These are phyloP conservation scores for Drosophila leontia DNA, from an alignment of 1,140 invertebrate species.

Conservation along the genomic window DNA sequence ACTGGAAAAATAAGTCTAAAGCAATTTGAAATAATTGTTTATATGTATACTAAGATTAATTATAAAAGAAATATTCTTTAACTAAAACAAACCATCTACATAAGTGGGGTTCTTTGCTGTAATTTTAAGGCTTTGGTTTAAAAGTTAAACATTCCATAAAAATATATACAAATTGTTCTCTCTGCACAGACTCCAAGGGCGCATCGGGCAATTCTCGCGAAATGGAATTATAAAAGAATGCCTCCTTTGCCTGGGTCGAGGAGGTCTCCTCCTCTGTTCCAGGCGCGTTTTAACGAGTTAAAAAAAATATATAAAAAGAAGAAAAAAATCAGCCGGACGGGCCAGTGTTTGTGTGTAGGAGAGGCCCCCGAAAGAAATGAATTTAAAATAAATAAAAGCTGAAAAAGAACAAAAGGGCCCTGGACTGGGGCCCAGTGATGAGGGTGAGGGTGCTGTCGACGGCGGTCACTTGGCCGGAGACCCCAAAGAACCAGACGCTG, in stretches of 20 bases:
- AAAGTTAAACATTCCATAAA: too few species aligned
- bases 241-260: slow-evolving; percentile 61
- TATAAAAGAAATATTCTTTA: neutral
- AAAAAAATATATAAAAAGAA: slow-evolving; percentile 43
- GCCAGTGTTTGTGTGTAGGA: slow-evolving; percentile 53
- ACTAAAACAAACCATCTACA: neutral
- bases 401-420: slow-evolving; percentile 72
- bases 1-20: neutral
- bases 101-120: too few species aligned
- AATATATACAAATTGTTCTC: neutral
- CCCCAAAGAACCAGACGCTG: slow-evolving; percentile 30
- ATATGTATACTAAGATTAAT: neutral
- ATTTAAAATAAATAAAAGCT: slow-evolving; percentile 82
- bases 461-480: slow-evolving; percentile 43
- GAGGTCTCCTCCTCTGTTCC: slow-evolving; percentile 22
- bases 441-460: slow-evolving; percentile 72
- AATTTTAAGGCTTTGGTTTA: neutral
- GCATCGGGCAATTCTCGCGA: slow-evolving; percentile 81
- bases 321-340: slow-evolving; percentile 55
- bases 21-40: neutral
- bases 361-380: slow-evolving; percentile 67
- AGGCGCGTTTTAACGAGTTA: slow-evolving; percentile 80
- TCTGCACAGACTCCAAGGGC: slow-evolving; percentile 73
- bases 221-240: slow-evolving; percentile 85
- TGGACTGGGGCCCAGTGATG: slow-evolving; percentile 36